Conservation (phyloP, 37 sponge, comb jelly and placozoan species). For the Ephydatia muelleri region DNA sequence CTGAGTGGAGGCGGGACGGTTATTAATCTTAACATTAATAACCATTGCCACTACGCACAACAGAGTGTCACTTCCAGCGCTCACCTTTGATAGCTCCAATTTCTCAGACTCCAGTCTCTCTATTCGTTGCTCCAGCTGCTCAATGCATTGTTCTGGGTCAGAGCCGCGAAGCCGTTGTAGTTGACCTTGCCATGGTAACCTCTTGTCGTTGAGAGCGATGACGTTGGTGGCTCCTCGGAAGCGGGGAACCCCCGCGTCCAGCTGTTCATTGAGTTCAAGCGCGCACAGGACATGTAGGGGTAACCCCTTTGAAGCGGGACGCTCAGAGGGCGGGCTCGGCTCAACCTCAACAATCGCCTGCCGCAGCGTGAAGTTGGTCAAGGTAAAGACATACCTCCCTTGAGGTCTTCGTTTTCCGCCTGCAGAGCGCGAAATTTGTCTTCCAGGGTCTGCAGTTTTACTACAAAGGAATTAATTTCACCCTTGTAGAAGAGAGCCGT, state of each 20-base stretch:
- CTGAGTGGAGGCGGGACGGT: slow-evolving; percentile 5
- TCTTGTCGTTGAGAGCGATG: slow-evolving; percentile 18
- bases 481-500: slow-evolving; percentile 39
- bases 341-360: background rate
- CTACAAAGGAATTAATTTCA: slow-evolving; percentile 28
- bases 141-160: slow-evolving; percentile 3
- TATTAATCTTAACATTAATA: background rate
- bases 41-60: background rate
- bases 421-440: slow-evolving; percentile 26
- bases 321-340: background rate
- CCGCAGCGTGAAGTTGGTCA: slow-evolving; percentile 11
- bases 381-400: slow-evolving; percentile 57
- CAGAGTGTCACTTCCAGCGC: background rate
- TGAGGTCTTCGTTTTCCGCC: slow-evolving; percentile 47
- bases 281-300: slow-evolving; percentile 11
- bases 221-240: slow-evolving; percentile 13
- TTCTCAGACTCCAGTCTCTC: slow-evolving; percentile 54
- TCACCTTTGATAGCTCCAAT: slow-evolving; percentile 59
- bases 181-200: background rate
- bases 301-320: background rate
- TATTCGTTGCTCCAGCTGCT: slow-evolving; percentile 31
- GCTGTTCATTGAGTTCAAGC: slow-evolving; percentile 21
- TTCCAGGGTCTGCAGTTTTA: slow-evolving; percentile 26
- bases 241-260: background rate
- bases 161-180: slow-evolving; percentile 7